These are phyloP conservation scores for Pteronotus mesoamericanus DNA, from an alignment of 2,797 vertebrate genomes.

Conservation along the genomic window DNA sequence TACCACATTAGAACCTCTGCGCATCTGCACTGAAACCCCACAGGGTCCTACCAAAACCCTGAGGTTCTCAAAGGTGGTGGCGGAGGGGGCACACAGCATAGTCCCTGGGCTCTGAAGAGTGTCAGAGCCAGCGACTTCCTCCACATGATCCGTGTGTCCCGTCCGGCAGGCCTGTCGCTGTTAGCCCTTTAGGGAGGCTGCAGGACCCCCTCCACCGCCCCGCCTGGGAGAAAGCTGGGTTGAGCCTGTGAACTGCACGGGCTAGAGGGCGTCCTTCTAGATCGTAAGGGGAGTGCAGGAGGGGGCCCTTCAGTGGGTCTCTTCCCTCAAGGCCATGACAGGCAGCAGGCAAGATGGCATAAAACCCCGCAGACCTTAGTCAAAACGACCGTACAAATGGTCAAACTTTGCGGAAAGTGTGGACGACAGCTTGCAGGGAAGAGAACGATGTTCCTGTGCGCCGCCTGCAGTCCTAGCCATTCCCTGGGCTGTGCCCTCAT, in stretches of 20 bases:
- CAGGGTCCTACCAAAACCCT: background rate
- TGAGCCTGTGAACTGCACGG: background rate
- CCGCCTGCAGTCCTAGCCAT: background rate
- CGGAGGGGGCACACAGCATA: rapidly evolving
- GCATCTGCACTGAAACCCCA: background rate
- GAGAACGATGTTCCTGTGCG: rapidly evolving
- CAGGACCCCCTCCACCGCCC: background rate
- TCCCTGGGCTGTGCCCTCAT: background rate
- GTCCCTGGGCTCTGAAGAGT: background rate
- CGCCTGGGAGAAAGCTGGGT: background rate
- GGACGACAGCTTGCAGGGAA: no score
- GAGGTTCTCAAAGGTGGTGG: background rate
- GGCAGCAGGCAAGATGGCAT: background rate
- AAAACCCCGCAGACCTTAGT: background rate
- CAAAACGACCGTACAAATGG: background rate
- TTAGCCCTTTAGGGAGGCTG: no score
- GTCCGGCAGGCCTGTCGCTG: no score
- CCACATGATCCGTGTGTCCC: rapidly evolving
- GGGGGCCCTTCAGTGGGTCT: background rate
- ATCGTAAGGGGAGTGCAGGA: background rate
- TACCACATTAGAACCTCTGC: background rate
- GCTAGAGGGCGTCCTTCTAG: background rate
- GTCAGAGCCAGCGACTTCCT: background rate
- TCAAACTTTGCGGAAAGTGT: no score
- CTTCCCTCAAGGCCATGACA: background rate